Evolutionary conservation across 2,888 invertebrate genomes (phyloP).

Genomic region (Chrysolina americana): DNA sequence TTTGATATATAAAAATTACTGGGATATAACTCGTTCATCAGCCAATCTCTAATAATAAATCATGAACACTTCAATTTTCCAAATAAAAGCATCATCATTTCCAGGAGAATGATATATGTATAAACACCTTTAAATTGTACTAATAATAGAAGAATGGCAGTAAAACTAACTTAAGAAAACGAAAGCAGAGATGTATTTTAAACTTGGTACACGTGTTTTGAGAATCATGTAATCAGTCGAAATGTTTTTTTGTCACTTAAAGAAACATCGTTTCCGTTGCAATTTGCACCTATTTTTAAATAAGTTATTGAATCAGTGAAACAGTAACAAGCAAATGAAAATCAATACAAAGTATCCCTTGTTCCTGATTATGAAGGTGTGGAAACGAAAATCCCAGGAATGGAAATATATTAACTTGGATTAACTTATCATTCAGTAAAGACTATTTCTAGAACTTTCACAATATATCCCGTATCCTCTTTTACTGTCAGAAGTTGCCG

Average conservation of each 20-base stretch:
- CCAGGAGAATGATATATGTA: slow-evolving; percentile 17
- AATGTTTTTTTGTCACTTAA: slow-evolving; percentile 5
- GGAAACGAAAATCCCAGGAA: no score
- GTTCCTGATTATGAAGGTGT: no score
- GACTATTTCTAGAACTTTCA: no score
- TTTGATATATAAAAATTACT: no score
- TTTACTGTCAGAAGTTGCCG: no score
- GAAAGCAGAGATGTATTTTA: slow-evolving; percentile 9
- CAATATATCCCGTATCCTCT: no score
- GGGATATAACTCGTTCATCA: background rate
- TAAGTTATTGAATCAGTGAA: background rate
- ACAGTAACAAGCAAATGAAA: no score
- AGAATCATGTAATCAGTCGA: background rate
- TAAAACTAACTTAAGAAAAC: slow-evolving; percentile 24
- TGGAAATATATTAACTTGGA: no score
- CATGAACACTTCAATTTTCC: background rate
- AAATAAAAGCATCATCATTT: slow-evolving; percentile 15
- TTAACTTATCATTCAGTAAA: no score
- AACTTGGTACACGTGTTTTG: slow-evolving; percentile 6
- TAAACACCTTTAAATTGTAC: slow-evolving; percentile 27
- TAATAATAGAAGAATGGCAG: slow-evolving; percentile 16
- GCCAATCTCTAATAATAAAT: background rate
- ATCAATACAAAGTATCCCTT: no score
- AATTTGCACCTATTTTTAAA: background rate
- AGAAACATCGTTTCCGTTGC: slow-evolving; percentile 3